Base-by-base conservation (phyloP, 1,140 invertebrate genomes). In the Caenorhabditis inopinata region DNA sequence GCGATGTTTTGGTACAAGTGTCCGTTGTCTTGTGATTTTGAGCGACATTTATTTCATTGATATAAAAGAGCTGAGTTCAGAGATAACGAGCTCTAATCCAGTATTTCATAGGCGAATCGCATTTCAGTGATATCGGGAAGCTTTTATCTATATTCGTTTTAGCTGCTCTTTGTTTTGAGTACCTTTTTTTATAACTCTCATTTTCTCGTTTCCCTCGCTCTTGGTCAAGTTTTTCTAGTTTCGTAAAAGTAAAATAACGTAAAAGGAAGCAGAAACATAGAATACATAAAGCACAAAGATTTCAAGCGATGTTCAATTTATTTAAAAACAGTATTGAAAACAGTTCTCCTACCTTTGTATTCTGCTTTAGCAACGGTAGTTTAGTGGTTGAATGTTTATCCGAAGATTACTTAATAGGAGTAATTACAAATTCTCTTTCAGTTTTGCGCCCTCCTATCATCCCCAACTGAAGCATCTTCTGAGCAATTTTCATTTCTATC, bases 341-440 rank as follows among this genome's bases (percentile, higher is more conserved):
- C n/a, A n/a, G n/a, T n/a, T n/a, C n/a, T n/a, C n/a, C n/a, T n/a
- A n/a, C n/a, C n/a, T n/a, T n/a, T n/a, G n/a, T n/a, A n/a, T n/a
- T n/a, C n/a, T n/a, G n/a, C n/a, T n/a, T n/a, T n/a, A n/a, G n/a
- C n/a, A n/a, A n/a, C n/a, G n/a, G n/a, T n/a, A n/a, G n/a, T n/a
- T n/a, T n/a, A n/a, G n/a, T n/a, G n/a, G n/a, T n/a, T n/a, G n/a
- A 11, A 25, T 53, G 27, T 53, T 32, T 16, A 32, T 68, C 58
- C 58, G 32, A 35, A 68, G 58, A 68, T 68, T 68, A 68, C 23
- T 68, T 68, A 68, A 68, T 68, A 32, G 29, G 58, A 38, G 32
- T 68, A 42, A 68, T 68, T 29, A 38, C n/a, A n/a, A 18, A 68
- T 68, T 68, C 58, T 68, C 58, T 42, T 68, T 68, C 58, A 68